A percentile compares a stretch with the other conserved stretches of the same genome.
phyloP scores from a whole-genome alignment of 2,113 vertebrate species.

The Oriolus oriolus region DNA sequence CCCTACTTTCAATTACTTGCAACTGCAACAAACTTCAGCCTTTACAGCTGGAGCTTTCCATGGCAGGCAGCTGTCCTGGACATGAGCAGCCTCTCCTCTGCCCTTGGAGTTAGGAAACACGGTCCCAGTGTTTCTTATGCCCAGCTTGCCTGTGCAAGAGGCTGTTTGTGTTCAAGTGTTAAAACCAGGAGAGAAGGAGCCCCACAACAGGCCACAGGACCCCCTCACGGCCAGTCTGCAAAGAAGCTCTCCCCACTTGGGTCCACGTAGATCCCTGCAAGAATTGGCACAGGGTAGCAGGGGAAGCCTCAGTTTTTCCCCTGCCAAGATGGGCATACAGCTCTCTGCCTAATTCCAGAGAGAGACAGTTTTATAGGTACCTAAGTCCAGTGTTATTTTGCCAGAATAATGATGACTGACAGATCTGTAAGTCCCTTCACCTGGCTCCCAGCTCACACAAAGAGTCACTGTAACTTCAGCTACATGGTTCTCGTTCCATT shows the following conservation, averaged over 20 bases:
- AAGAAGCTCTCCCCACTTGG: not conserved
- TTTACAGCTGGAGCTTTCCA: not conserved
- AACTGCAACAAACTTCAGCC: not conserved
- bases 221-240: not conserved
- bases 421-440: not conserved
- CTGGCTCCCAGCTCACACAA: not conserved
- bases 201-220: not conserved
- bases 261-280: rapidly evolving
- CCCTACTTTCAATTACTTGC: not conserved
- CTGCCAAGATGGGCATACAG: rapidly evolving
- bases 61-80: not conserved
- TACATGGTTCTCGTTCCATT: not conserved
- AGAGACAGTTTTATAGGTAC: not conserved
- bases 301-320: not conserved
- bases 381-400: not conserved
- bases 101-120: rapidly evolving
- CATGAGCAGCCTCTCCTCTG: not conserved
- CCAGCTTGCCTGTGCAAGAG: not conserved
- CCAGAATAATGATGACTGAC: not conserved
- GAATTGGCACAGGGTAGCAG: rapidly evolving
- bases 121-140: not conserved
- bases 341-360: not conserved
- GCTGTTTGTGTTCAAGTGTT: too few relatives aligned
- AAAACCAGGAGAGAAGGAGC: not conserved
- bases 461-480: not conserved